Base-by-base conservation (phyloP, 1,140 invertebrate genomes). In the Calliphora vicina region DNA sequence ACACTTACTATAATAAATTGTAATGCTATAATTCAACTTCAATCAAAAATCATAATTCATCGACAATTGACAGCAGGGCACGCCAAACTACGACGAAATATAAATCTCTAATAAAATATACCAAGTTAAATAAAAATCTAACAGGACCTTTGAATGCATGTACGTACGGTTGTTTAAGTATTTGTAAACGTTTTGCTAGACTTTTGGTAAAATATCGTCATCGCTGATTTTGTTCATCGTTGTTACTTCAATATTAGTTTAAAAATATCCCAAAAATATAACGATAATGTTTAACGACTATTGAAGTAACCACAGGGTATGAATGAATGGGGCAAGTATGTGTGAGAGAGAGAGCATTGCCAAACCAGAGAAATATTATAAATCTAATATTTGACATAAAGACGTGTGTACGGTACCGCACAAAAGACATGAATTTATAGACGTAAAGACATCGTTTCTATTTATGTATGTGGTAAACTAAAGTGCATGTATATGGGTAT, bases 11-110 rank as follows among this genome's bases (percentile, higher is more conserved):
- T 50, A 50, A 50, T 50, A 50, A 50, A 88, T 88, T 88, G 87
- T 88, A 89, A 89, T 85, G 88, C 88, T 88, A 89, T 89, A 89
- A 89, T 87, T 89, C 88, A 89, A 87, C 88, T 88, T 89, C 88
- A 89, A 89, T 89, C 88, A 89, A 89, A 89, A 89, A 89, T 89
- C 88, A 89, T 89, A 89, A 89, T 89, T 89, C 88, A 89, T 89
- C 10, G 23, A 6, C 61, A 20, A 67, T 23, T 67, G 80, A 86
- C 85, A 86, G 80, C 25, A 85, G 83, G 87, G 87, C 87, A 88
- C 84, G 35, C 81, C 85, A 84, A 85, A 85, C 85, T 80, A 84
- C 27, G 61, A 43, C 26, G 45, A 27, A 26, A 45, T 43, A 42
- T 27, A 35, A 35, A 35, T 35, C 35, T 35, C 6, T 35, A 35